Evolutionary conservation across 2,797 vertebrate genomes (phyloP).

Genomic region (Xenentodon cancila): DNA sequence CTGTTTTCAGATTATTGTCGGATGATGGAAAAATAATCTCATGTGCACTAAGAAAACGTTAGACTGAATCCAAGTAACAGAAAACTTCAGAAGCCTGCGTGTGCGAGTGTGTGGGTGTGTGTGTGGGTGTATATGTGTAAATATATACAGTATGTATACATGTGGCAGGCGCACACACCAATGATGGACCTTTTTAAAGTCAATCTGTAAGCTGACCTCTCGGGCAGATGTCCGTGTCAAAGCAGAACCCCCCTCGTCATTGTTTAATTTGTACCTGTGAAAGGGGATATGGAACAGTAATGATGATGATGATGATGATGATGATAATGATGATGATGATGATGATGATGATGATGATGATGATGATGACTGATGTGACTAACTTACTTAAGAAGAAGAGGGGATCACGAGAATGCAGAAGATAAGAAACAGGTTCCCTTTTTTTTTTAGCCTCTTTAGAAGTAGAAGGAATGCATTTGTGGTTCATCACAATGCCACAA

Average conservation of each 20-base stretch:
- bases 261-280: slow-evolving; percentile 56
- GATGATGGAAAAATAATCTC: slow-evolving; percentile 69
- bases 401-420: slow-evolving; percentile 37
- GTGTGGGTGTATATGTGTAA: slow-evolving; percentile 74
- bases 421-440: slow-evolving; percentile 26
- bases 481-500: slow-evolving; percentile 54
- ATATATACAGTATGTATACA: slow-evolving; percentile 84
- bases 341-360: background rate
- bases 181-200: slow-evolving; percentile 77
- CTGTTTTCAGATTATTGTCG: slow-evolving; percentile 56
- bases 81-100: slow-evolving; percentile 73
- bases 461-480: slow-evolving; percentile 41
- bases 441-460: slow-evolving; percentile 25
- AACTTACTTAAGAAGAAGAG: slow-evolving; percentile 21
- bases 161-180: slow-evolving; percentile 80
- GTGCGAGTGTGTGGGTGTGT: slow-evolving; percentile 55
- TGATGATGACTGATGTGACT: slow-evolving; percentile 30
- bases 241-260: slow-evolving; percentile 30
- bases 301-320: slow-evolving; percentile 36
- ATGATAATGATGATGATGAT: slow-evolving; percentile 2
- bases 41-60: slow-evolving; percentile 77
- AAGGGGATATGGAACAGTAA: slow-evolving; percentile 34
- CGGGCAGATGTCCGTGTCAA: slow-evolving; percentile 62
- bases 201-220: slow-evolving; percentile 75
- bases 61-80: slow-evolving; percentile 68